Evolutionary conservation across 2,797 vertebrate species (phyloP), one percentile per base, ranked within the genome.

Genomic region (Parauchenoglanis punctatus): DNA sequence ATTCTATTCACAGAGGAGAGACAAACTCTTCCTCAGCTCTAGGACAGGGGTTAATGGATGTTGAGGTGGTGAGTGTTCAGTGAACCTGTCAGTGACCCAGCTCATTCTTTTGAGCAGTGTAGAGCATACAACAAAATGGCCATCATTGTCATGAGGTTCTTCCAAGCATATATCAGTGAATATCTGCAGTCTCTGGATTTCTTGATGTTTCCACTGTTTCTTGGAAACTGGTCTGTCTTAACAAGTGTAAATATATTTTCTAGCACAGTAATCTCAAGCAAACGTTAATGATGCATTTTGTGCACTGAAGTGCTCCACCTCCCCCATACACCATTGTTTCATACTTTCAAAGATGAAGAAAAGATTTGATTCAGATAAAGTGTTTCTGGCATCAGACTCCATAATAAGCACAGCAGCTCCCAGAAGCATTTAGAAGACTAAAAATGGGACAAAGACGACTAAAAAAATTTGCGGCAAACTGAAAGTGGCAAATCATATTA

Each of bases 401-500:
- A n/a, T 20, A 15, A 63, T 4, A 20, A 28, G 12, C 1, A 28
- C 13, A 81, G 12, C 5, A 28, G 25, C 23, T 28, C 7, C 25
- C 4, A 20, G 44, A 46, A 65, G 20, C 54, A 58, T 80, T 40
- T 40, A 40, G 40, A 65, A 46, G 44, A 18, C 44, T 31, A 31
- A 54, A 83, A 68, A 81, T 65, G 25, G n/a, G 17, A 49, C 61
- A 68, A 52, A 83, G 63, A 83, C 46, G 31, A 23, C 20, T 3
- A 61, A 61, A 78, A 61, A 31, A 67, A 23, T 8, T 44, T 31
- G 44, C 49, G 44, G 44, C 8, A 67, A 83, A 83, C n/a, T n/a
- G 35, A 81, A 49, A 84, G 59, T 40, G 59, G 65, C 87, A 85
- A 80, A 80, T 83, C 76, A 23, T 12, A 80, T 80, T 72, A 70